phyloP scores from a whole-genome alignment of 2,888 invertebrate genomes.

The Heliconius cydno region DNA sequence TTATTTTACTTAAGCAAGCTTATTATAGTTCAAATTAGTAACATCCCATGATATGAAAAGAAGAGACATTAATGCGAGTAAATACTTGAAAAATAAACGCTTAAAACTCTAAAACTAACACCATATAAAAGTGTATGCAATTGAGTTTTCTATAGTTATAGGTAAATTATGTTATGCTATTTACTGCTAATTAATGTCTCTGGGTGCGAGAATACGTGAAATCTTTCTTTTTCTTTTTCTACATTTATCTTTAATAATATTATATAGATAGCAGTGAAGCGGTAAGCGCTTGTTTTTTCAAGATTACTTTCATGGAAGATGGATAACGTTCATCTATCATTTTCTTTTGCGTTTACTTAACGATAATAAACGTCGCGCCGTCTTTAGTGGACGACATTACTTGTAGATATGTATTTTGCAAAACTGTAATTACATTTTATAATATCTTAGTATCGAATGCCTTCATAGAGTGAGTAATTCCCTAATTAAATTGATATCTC shows the following conservation, averaged over 20 bases:
- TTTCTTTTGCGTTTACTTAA: slow-evolving; percentile 26
- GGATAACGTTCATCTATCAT: slow-evolving; percentile 27
- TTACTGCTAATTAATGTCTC: neutral
- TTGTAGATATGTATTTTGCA: neutral
- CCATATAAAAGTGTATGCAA: too few species aligned
- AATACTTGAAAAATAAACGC: too few species aligned
- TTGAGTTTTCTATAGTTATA: too few species aligned
- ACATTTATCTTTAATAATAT: neutral
- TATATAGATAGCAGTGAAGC: neutral
- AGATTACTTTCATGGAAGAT: slow-evolving; percentile 1
- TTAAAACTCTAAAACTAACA: too few species aligned
- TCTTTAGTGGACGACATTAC: neutral
- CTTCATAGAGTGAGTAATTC: neutral
- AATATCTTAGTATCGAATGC: neutral
- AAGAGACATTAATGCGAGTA: too few species aligned
- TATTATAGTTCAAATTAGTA: too few species aligned
- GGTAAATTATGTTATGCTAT: too few species aligned
- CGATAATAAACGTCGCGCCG: slow-evolving; percentile 2
- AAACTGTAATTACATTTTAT: neutral
- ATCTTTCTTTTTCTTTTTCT: neutral
- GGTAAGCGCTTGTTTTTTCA: neutral
- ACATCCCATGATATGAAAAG: neutral
- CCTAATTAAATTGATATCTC: neutral
- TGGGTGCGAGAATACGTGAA: neutral
- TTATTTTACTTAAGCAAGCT: neutral